These are phyloP conservation scores for Meteorus sp. DNA, from an alignment of 1,140 invertebrate genomes.

Conservation along the genomic window DNA sequence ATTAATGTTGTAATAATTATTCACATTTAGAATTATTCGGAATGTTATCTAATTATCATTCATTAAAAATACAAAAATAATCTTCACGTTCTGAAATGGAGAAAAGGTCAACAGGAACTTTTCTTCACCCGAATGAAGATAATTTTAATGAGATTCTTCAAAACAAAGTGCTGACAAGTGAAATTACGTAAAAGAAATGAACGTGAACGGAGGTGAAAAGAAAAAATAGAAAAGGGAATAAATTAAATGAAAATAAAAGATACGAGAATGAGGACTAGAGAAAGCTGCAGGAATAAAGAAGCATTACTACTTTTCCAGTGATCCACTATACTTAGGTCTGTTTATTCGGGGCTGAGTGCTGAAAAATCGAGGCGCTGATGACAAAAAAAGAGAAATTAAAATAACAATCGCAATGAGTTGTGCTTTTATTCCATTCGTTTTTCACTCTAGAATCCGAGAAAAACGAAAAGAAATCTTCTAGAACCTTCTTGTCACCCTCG, in stretches of 20 bases:
- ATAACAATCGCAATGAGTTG: conserved; percentile 39
- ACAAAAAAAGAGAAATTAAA: conserved; percentile 47
- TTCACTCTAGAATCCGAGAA: no score
- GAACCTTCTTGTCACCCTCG: no score
- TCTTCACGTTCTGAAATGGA: conserved; percentile 1
- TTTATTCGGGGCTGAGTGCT: conserved; percentile 30
- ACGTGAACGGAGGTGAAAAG: conserved; percentile 20
- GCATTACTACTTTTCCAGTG: conserved; percentile 19
- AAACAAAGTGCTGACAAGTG: not conserved
- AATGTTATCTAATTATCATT: no score
- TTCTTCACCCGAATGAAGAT: conserved; percentile 31
- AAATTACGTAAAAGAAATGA: conserved; percentile 18
- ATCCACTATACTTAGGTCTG: conserved; percentile 18
- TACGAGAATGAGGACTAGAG: not conserved
- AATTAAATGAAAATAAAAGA: conserved; percentile 1
- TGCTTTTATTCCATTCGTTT: not conserved
- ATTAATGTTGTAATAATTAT: no score
- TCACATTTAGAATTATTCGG: no score
- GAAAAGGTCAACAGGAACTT: conserved; percentile 17
- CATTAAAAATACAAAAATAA: conserved; percentile 7
- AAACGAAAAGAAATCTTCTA: no score
- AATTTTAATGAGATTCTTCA: conserved; percentile 49
- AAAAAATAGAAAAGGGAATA: not conserved
- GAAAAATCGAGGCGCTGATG: conserved; percentile 46
- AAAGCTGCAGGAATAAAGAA: conserved; percentile 23